Conservation (phyloP, 2,113 vertebrate species). For the Ptilorrhoa leucosticta region DNA sequence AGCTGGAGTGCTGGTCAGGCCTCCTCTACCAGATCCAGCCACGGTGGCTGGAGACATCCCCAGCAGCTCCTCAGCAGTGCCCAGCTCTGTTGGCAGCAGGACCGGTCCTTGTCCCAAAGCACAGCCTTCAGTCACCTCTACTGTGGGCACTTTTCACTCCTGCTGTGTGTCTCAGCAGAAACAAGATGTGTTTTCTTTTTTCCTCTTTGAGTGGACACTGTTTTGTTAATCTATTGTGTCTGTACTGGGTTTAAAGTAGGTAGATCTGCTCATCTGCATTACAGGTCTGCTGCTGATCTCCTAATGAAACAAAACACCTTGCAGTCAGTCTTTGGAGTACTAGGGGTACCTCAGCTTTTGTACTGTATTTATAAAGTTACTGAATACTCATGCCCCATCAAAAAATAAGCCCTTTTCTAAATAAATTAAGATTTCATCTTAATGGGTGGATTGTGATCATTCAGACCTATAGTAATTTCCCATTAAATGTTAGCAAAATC, state of each 20-base stretch:
- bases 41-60: neutral
- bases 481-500: neutral
- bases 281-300: neutral
- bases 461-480: neutral
- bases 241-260: neutral
- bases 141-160: rapidly evolving
- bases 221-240: neutral
- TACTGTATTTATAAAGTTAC: neutral
- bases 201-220: neutral
- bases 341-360: neutral
- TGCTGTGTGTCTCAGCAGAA: neutral
- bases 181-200: neutral
- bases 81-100: neutral
- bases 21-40: neutral
- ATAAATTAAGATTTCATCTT: neutral
- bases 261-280: neutral
- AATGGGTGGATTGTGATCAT: neutral
- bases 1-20: neutral
- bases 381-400: neutral
- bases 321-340: neutral
- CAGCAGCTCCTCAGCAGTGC: neutral
- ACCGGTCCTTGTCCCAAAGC: neutral
- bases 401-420: neutral
- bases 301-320: neutral
- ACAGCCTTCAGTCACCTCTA: neutral